Conservation (phyloP, 30 jellyfish, hydroid and myxozoan species). For the Clytia hemisphaerica region DNA sequence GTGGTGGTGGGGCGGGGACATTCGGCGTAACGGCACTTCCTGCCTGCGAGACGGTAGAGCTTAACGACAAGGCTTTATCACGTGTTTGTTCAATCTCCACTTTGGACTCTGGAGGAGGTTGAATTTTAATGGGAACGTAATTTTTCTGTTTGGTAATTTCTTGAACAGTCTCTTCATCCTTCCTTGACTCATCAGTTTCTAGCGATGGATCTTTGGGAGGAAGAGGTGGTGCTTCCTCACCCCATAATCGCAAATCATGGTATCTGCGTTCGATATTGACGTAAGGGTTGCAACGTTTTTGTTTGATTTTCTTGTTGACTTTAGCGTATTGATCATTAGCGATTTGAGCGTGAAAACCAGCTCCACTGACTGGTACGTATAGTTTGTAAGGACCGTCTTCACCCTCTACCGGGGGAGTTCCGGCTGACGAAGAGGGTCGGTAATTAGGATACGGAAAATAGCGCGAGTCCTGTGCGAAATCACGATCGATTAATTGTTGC, state of each 20-base stretch:
- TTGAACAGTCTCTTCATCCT: neutral
- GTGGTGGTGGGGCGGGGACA: conserved; percentile 74
- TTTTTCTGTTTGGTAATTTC: no score
- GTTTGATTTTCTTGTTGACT: conserved; percentile 27
- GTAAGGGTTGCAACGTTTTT: neutral
- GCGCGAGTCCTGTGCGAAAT: no score
- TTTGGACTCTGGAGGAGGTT: no score
- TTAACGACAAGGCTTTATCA: conserved; percentile 12
- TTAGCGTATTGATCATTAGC: conserved; percentile 37
- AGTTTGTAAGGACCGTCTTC: neutral
- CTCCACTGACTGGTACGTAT: neutral
- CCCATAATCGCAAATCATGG: conserved; percentile 12
- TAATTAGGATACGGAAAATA: no score
- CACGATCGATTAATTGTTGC: no score
- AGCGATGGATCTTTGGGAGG: conserved; percentile 40
- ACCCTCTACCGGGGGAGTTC: no score
- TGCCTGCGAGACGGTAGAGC: conserved; percentile 23
- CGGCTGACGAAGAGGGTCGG: no score
- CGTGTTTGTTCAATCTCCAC: neutral
- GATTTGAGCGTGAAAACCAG: neutral
- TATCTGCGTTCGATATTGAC: neutral
- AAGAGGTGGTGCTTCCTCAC: conserved; percentile 50
- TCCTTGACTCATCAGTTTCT: neutral
- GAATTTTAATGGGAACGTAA: no score
- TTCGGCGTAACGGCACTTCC: neutral